Conservation (phyloP, 2,113 vertebrate genomes). For the Peromyscus polionotus region DNA sequence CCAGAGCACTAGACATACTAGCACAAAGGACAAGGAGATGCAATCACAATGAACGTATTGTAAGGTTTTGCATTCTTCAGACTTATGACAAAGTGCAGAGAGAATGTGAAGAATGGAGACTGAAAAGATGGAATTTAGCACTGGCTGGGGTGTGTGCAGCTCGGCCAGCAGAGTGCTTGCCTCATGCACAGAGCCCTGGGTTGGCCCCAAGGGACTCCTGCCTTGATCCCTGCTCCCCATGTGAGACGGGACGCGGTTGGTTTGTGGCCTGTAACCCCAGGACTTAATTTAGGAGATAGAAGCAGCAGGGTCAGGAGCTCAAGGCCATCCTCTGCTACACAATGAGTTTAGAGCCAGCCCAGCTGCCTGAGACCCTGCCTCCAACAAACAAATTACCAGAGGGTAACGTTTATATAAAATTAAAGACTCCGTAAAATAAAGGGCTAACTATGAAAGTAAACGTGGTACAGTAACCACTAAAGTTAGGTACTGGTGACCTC, state of each 20-base stretch:
- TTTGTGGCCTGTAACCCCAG: neutral
- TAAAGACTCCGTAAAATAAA: neutral
- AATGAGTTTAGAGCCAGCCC: neutral
- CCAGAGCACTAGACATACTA: neutral
- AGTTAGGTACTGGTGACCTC: neutral
- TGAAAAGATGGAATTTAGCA: neutral
- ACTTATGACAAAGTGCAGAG: neutral
- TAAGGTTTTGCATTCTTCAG: neutral
- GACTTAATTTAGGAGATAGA: neutral
- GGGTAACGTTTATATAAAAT: neutral
- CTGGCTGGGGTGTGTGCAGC: neutral
- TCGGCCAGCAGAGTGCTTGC: neutral
- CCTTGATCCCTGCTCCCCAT: neutral
- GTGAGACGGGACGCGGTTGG: neutral
- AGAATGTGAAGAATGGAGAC: too few relatives aligned
- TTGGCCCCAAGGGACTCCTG: neutral
- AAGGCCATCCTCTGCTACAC: neutral
- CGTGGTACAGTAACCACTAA: neutral
- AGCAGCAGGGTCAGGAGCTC: neutral
- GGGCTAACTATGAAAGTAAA: neutral
- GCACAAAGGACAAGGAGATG: neutral
- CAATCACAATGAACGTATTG: too few relatives aligned
- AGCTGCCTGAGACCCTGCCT: neutral
- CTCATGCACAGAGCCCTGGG: neutral
- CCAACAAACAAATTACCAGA: neutral